phyloP scores from a whole-genome alignment of 2,888 invertebrate genomes.

The Cephus runcator region DNA sequence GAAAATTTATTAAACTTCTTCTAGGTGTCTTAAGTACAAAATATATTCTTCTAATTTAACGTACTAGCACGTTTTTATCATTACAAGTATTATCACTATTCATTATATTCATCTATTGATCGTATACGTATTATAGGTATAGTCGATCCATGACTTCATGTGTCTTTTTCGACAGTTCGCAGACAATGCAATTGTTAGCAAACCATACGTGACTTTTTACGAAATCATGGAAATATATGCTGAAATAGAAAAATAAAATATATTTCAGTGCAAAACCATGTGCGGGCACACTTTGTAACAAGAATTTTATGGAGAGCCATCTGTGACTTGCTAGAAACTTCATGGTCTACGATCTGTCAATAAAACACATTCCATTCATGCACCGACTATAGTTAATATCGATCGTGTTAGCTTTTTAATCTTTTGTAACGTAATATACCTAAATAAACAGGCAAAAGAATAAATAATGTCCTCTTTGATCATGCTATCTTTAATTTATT shows the following conservation, averaged over 20 bases:
- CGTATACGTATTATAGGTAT: neutral
- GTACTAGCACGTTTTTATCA: neutral
- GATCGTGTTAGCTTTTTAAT: neutral
- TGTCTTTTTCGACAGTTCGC: too few relatives aligned
- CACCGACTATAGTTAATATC: neutral
- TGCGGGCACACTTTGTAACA: too few relatives aligned
- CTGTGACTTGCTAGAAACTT: too few relatives aligned
- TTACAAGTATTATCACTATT: neutral
- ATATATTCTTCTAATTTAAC: neutral
- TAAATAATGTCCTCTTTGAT: neutral
- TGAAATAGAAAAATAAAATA: too few relatives aligned
- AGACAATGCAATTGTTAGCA: too few relatives aligned
- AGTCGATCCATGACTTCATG: too few relatives aligned
- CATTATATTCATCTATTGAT: neutral
- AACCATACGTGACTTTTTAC: too few relatives aligned
- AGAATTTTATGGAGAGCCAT: too few relatives aligned
- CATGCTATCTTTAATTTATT: neutral
- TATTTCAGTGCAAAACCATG: too few relatives aligned
- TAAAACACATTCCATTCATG: too few relatives aligned
- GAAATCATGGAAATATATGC: too few relatives aligned
- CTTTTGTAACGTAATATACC: neutral
- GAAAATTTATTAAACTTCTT: neutral
- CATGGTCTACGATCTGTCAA: too few relatives aligned
- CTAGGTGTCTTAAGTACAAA: neutral
- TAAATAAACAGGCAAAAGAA: neutral